Evolutionary conservation across 2,888 invertebrate species (phyloP).

Genomic region (Erebia palarica): DNA sequence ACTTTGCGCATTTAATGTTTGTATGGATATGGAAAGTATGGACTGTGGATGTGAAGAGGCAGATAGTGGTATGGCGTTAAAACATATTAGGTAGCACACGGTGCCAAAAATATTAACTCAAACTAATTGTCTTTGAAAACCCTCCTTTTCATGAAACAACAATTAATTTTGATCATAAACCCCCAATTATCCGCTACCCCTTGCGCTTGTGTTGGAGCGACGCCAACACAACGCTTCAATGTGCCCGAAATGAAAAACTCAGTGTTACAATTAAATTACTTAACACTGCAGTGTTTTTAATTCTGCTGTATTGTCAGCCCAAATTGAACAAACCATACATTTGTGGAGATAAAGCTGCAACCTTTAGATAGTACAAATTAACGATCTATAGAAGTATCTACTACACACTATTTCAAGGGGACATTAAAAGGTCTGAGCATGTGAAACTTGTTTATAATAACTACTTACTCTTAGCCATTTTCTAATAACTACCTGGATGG

Average conservation of each 20-base stretch:
- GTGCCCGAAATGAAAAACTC: constrained; percentile 23
- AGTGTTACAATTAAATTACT: constrained; percentile 27
- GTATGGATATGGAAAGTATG: too few relatives aligned
- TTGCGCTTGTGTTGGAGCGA: constrained; percentile 45
- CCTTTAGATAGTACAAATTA: too few relatives aligned
- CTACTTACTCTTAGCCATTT: too few relatives aligned
- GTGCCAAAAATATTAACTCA: constrained; percentile 17
- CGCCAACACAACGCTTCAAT: constrained; percentile 44
- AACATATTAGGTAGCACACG: background rate
- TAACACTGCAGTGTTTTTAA: constrained; percentile 29
- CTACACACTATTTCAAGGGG: too few relatives aligned
- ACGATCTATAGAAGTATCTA: too few relatives aligned
- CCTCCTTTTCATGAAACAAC: constrained; percentile 46
- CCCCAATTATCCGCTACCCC: constrained; percentile 52
- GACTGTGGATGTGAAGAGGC: too few relatives aligned
- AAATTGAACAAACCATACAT: background rate
- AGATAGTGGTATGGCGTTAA: too few relatives aligned
- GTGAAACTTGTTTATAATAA: too few relatives aligned
- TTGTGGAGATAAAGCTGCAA: too few relatives aligned
- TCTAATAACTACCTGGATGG: too few relatives aligned
- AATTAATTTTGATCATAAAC: constrained; percentile 52
- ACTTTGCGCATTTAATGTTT: too few relatives aligned
- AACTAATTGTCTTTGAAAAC: constrained; percentile 24
- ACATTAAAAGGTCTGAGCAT: too few relatives aligned
- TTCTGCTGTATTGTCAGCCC: background rate